Conservation (phyloP, 2,888 invertebrate species). For the Aelia acuminata region DNA sequence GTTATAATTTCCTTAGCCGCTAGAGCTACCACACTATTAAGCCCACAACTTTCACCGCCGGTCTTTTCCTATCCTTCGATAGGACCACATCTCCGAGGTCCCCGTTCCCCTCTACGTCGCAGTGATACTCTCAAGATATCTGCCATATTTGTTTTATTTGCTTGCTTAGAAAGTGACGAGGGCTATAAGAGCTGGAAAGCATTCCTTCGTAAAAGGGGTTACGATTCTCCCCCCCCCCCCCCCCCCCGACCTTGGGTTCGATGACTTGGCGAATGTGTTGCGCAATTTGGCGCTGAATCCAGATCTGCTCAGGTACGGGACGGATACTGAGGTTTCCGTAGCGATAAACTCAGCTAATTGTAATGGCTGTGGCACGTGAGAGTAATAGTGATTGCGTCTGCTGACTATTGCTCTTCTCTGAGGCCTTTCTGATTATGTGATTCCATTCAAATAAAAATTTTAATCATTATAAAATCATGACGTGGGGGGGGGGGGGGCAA, state of each 20-base stretch:
- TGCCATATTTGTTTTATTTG: background rate
- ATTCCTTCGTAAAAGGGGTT: background rate
- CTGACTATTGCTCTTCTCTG: no score
- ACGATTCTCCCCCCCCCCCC: background rate
- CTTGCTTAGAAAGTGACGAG: background rate
- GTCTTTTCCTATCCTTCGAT: background rate
- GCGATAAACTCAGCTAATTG: no score
- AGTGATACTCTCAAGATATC: background rate
- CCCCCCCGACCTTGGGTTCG: background rate
- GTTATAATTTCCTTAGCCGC: background rate
- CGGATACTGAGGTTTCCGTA: background rate
- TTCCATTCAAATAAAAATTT: no score
- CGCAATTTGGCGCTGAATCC: background rate
- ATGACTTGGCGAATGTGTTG: background rate
- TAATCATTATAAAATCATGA: no score
- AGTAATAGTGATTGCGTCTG: no score
- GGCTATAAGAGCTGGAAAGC: background rate
- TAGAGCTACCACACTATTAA: background rate
- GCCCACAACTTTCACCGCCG: background rate
- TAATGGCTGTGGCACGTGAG: no score
- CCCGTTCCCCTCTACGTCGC: background rate
- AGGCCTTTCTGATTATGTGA: no score
- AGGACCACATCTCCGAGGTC: background rate
- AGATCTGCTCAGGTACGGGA: background rate
- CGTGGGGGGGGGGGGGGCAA: no score